phyloP scores from a whole-genome alignment of 2,113 vertebrate species.

The Amblyornis subalaris region DNA sequence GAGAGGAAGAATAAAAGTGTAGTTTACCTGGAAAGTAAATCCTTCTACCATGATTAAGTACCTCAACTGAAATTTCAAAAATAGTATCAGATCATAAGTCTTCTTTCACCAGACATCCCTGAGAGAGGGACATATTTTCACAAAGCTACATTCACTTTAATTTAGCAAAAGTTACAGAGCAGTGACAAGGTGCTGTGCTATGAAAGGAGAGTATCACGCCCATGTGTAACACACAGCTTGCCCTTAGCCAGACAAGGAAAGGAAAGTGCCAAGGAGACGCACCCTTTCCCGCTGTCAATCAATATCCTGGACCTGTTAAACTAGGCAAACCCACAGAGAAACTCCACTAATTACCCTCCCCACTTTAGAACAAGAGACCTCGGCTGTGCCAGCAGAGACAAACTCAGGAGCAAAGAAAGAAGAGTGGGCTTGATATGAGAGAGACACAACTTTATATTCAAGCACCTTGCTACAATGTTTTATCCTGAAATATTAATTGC shows the following conservation, averaged over 20 bases:
- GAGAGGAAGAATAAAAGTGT: neutral
- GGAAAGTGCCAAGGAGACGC: slow-evolving; percentile 26
- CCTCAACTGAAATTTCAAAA: neutral
- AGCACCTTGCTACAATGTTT: neutral
- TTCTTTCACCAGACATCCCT: neutral
- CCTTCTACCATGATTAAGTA: neutral
- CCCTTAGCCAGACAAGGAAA: slow-evolving; percentile 44
- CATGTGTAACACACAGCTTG: neutral
- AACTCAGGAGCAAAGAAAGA: neutral
- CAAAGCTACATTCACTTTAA: neutral
- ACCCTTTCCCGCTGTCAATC: slow-evolving; percentile 42
- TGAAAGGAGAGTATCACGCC: neutral
- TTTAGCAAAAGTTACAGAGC: neutral
- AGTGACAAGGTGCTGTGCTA: neutral
- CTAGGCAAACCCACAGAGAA: slow-evolving; percentile 31
- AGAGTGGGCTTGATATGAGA: neutral
- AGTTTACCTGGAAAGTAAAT: neutral
- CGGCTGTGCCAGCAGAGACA: neutral
- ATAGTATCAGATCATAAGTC: neutral
- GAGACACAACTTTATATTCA: neutral
- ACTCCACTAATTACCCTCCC: neutral
- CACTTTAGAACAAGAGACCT: neutral
- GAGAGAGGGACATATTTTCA: neutral
- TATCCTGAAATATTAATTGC: neutral
- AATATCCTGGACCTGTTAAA: slow-evolving; percentile 23